Evolutionary conservation across 1,140 invertebrate species (phyloP), one percentile per base, ranked within the genome.

Genomic region (Cherax quadricarinatus): DNA sequence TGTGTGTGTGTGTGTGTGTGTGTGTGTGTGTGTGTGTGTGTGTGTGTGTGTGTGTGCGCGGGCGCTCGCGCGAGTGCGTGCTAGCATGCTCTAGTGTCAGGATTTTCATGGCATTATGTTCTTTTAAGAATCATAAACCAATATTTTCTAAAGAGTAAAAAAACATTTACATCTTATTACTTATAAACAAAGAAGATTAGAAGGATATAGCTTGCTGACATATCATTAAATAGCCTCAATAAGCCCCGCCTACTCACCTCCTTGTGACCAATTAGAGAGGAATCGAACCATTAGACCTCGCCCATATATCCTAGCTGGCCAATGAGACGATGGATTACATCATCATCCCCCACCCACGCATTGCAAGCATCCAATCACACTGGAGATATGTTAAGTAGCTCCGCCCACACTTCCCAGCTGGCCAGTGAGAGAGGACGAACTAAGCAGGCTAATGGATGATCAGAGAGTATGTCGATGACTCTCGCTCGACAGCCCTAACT

Each of bases 401-500:
- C 70, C 70, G 70, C 70, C 70, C 70, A 75, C n/a, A 21, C 21
- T 6, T 6, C 24, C 3, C 21, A 30, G 7, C 70, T 75, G 70
- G 24, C 70, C 6, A 75, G 5, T 30, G 70, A 30, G 70, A 75
- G n/a, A 21, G 24, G 70, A 21, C 24, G 18, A 75, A 12, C n/a
- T 75, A 75, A 75, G 24, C n/a, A 75, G 70, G 18, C 70, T 24
- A 30, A 75, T 75, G 70, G n/a, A 24, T 75, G n/a, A 75, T 75
- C 62, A 16, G 70, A 75, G n/a, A 75, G n/a, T 14, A 57, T 75
- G 70, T 75, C 70, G 18, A 14, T 30, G 24, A 30, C n/a, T 21
- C 21, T 75, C 7, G 70, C 21, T 12, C n/a, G 70, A 21, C n/a
- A 75, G 70, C 4, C 3, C 5, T 75, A 75, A 75, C 70, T 75